Evolutionary conservation across 2,888 invertebrate genomes (phyloP).

Genomic region (Campopleginae sp.): DNA sequence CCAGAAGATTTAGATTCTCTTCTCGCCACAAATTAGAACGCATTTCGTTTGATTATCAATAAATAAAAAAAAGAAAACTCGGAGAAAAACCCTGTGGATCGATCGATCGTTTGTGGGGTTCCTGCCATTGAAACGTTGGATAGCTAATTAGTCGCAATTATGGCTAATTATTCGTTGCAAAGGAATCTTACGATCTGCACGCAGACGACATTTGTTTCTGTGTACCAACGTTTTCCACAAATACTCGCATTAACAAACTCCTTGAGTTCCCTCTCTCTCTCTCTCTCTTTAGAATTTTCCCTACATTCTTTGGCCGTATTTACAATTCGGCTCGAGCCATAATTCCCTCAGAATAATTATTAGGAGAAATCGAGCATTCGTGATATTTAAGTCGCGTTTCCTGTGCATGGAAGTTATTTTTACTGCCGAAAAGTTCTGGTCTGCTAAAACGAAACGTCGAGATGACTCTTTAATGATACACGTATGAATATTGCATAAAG

Average conservation of each 20-base stretch:
- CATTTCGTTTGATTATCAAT: background rate
- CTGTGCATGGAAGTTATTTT: background rate
- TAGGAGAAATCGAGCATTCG: background rate
- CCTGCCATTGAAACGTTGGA: conserved; percentile 22
- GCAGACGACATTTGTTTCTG: background rate
- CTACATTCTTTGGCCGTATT: background rate
- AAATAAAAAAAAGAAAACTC: background rate
- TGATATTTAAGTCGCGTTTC: background rate
- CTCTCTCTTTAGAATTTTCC: background rate
- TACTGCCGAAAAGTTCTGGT: background rate
- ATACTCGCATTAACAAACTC: background rate
- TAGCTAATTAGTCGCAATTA: conserved; percentile 45
- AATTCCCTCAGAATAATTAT: background rate
- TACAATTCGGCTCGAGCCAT: background rate
- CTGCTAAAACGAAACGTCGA: background rate
- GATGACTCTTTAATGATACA: background rate
- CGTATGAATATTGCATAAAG: background rate
- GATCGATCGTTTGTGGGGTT: conserved; percentile 10
- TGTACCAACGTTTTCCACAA: background rate
- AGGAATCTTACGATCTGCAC: background rate
- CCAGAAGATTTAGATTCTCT: background rate
- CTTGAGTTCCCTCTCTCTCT: background rate
- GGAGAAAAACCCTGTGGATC: background rate
- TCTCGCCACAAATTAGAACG: background rate
- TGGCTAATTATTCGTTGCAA: conserved; percentile 24